Evolutionary conservation across 1,140 invertebrate species (phyloP).

Genomic region (Amphibalanus amphitrite): DNA sequence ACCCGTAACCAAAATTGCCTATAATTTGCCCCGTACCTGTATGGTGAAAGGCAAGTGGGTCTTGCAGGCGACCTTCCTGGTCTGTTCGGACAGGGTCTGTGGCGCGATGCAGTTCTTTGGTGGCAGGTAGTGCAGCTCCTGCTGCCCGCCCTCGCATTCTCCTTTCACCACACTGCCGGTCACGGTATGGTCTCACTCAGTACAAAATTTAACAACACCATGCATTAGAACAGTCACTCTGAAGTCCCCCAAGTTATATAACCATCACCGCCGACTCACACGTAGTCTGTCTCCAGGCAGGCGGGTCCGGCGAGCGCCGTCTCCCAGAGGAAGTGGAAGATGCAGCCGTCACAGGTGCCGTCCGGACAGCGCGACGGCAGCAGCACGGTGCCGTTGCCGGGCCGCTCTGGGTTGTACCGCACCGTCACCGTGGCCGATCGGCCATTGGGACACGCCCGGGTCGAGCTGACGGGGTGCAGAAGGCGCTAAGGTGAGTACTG

Average conservation of each 20-base stretch:
- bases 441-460: constrained; percentile 34
- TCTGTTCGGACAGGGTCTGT: constrained; percentile 16
- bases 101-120: constrained; percentile 27
- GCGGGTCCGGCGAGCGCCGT: constrained; percentile 34
- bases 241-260: too few relatives aligned
- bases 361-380: constrained; percentile 37
- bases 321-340: constrained; percentile 39
- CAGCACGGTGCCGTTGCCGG: constrained; percentile 25
- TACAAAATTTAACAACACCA: too few relatives aligned
- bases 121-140: constrained; percentile 36
- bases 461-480: too few relatives aligned
- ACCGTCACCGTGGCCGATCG: constrained; percentile 35
- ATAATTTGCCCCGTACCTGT: constrained; percentile 21
- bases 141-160: constrained; percentile 35
- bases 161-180: constrained; percentile 32
- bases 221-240: too few relatives aligned
- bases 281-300: constrained; percentile 32
- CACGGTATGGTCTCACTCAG: not conserved
- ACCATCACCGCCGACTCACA: too few relatives aligned
- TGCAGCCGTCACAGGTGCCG: constrained; percentile 44
- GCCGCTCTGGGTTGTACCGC: constrained; percentile 27
- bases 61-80: constrained; percentile 20
- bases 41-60: constrained; percentile 23
- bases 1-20: too few relatives aligned
- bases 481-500: too few relatives aligned